Base-by-base conservation (phyloP, 2,113 vertebrate species). In the Hyperoodon ampullatus region DNA sequence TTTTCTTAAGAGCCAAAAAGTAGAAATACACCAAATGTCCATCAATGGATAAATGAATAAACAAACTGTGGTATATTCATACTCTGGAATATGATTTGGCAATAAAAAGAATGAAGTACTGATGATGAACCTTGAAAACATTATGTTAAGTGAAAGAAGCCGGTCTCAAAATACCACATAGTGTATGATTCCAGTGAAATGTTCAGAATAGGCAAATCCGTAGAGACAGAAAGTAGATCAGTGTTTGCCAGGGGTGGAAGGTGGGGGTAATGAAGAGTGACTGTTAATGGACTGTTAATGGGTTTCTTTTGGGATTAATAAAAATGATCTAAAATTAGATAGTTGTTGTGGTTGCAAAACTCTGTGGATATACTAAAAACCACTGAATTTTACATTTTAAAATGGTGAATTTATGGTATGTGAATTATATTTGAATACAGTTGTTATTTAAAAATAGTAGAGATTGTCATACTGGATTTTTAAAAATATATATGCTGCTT, bases 1-100 rank as follows among this genome's bases (percentile, higher is more conserved):
- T 61, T 90, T 77, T 90, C n/a, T 63, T 65, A 39, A 90, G n/a
- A 85, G 44, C 39, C 39, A 35, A 72, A 93, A 90, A 93, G 26
- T 35, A 60, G 55, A 92, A 71, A 83, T 44, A 83, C 44, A n/a
- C 72, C 80, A 80, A 60, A 53, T 74, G 80, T 86, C 66, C 65
- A 68, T 89, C 85, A 85, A 8, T 7, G 24, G 24, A 44, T 47
- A 68, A 66, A 72, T 66, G 47, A 68, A 66, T 85, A 61, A 86
- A 61, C 8, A 44, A 44, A 71, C 66, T 47, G 33, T 50, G 44
- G 63, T 26, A 12, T 39, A 72, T 24, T 28, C n/a, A 58, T 58
- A 44, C 70, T 55, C 70, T 35, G 24, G 53, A 70, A 88, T 83
- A 74, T 53, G 14, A 44, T 58, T 78, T 71, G 84, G 55, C 84